Percentiles rank a stretch among this genome's conserved stretches.
Evolutionary conservation across 2,888 invertebrate genomes (phyloP).

Genomic region (Euproctis similis): DNA sequence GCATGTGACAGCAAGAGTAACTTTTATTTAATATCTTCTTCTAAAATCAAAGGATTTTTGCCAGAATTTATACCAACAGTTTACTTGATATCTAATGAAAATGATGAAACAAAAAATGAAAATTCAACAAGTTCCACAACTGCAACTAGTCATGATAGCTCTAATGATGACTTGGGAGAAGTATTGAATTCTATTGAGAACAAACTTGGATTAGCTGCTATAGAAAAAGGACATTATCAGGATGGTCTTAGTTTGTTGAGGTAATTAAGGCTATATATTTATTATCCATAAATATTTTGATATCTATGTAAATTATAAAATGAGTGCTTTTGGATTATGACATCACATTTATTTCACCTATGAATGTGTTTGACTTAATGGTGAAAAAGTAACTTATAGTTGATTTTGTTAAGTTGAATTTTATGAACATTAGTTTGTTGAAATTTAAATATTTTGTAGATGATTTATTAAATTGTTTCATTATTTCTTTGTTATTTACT

Average conservation of each 20-base stretch:
- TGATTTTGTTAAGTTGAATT: too few species aligned
- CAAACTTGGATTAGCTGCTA: constrained; percentile 74
- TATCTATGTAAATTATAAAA: too few species aligned
- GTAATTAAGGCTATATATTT: too few species aligned
- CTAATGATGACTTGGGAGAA: constrained; percentile 60
- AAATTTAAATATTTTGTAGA: too few species aligned
- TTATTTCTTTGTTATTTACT: too few species aligned
- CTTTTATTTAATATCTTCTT: constrained; percentile 27
- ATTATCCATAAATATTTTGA: too few species aligned
- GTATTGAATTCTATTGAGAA: constrained; percentile 78
- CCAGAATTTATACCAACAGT: constrained; percentile 42
- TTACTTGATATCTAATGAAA: constrained; percentile 59
- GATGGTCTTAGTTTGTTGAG: constrained; percentile 74
- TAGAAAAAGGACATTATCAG: constrained; percentile 71
- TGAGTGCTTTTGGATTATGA: too few species aligned
- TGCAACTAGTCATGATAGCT: constrained; percentile 30
- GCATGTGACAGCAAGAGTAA: constrained; percentile 33
- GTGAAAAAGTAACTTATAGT: too few species aligned
- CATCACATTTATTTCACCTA: too few species aligned
- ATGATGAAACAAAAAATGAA: constrained; percentile 21
- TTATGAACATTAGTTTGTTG: too few species aligned
- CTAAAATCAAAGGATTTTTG: constrained; percentile 39
- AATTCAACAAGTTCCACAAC: constrained; percentile 14
- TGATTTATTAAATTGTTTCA: too few species aligned
- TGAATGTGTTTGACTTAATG: too few species aligned